Evolutionary conservation across 2,888 invertebrate species (phyloP), one percentile per base, ranked within the genome.

Genomic region (Onchidella celtica): DNA sequence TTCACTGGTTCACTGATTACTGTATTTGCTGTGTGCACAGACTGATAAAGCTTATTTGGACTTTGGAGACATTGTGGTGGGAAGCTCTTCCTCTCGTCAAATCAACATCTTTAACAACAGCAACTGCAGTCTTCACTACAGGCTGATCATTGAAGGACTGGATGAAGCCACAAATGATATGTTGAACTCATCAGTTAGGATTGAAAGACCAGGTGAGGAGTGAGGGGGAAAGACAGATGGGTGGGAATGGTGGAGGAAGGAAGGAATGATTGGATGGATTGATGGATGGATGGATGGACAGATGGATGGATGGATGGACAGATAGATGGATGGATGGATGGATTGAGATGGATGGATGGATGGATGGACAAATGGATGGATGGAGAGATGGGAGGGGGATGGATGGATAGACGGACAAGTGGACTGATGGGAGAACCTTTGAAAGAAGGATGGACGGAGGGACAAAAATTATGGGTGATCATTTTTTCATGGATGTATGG

Each of bases 1-100:
- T n/a, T n/a, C n/a, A n/a, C n/a, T n/a, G n/a, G n/a, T n/a, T n/a
- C n/a, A n/a, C n/a, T n/a, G n/a, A n/a, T n/a, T n/a, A n/a, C n/a
- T n/a, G n/a, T n/a, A n/a, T n/a, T n/a, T n/a, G n/a, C n/a, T n/a
- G n/a, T n/a, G n/a, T n/a, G n/a, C 17, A 17, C 47, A 92, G 92
- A 88, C 89, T 27, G 91, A 91, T 38, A 87, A 91, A 73, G 80
- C 86, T 27, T 91, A 91, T 84, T 78, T 91, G 38, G 91, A 93
- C 83, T 91, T 90, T 85, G 92, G 93, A 24, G 90, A 91, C 70
- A 87, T 93, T 24, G 88, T 93, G 40, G 92, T 93, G 4, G 93
- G 93, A 3, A 92, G 89, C 78, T 90, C 90, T 21, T 83, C 87
- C 1, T 86, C 89, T 14, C 85, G 88, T 38, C 85, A 87, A 70